phyloP scores from a whole-genome alignment of 2,797 vertebrate genomes.

The Hippoglossus hippoglossus region DNA sequence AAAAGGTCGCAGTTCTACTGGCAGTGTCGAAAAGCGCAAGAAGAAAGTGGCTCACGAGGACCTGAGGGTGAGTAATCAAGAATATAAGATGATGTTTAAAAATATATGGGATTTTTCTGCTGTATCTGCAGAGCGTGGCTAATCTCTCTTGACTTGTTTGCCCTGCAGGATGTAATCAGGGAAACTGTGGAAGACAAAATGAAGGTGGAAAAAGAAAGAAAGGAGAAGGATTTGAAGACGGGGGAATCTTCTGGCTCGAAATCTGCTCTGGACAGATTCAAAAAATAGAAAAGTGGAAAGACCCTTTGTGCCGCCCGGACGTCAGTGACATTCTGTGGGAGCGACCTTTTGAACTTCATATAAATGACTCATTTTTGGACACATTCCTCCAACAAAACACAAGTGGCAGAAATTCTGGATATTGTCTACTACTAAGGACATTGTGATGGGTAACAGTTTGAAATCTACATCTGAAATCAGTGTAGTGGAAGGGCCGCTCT shows the following conservation, averaged over 20 bases:
- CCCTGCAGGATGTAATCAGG: slow-evolving; percentile 81
- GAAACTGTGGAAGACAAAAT: slow-evolving; percentile 76
- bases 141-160: slow-evolving; percentile 5
- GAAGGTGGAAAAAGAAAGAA: slow-evolving; percentile 62
- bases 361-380: slow-evolving; percentile 30
- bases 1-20: slow-evolving; percentile 88
- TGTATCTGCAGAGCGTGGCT: neutral
- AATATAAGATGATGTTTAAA: neutral
- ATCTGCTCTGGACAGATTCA: slow-evolving; percentile 89
- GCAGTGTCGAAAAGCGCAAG: slow-evolving; percentile 86
- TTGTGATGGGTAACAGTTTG: neutral
- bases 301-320: slow-evolving; percentile 39
- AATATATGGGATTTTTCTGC: neutral
- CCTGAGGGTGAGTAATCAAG: slow-evolving; percentile 82
- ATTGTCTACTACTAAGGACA: neutral
- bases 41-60: slow-evolving; percentile 88
- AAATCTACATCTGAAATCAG: slow-evolving; percentile 34
- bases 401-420: slow-evolving; percentile 10
- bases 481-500: neutral
- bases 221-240: slow-evolving; percentile 43
- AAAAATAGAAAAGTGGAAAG: slow-evolving; percentile 74
- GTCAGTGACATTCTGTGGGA: slow-evolving; percentile 40
- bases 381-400: slow-evolving; percentile 10
- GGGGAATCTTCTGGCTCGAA: slow-evolving; percentile 28
- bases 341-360: slow-evolving; percentile 49